Percentiles rank a stretch among this genome's conserved stretches.
Conservation (phyloP, 2,797 vertebrate genomes). For the Danio choprae region DNA sequence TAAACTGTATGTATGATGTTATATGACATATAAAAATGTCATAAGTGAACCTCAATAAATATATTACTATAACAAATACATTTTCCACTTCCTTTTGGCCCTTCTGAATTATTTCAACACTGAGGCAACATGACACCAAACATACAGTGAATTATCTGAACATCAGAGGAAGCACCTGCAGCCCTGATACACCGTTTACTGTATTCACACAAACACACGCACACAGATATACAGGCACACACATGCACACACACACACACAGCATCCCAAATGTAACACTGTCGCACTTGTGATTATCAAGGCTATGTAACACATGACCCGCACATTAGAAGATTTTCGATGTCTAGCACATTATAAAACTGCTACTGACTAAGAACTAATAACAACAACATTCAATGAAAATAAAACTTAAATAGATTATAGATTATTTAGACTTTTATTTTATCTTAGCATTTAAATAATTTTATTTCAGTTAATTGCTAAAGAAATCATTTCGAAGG, state of each 20-base stretch:
- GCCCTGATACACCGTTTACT: constrained; percentile 23
- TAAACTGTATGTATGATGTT: no score
- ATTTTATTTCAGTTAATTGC: no score
- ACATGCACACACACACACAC: neutral
- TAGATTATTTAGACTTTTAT: no score
- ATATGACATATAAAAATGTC: no score
- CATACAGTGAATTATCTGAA: constrained; percentile 31
- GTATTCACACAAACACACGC: neutral
- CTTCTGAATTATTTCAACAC: neutral
- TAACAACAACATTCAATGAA: neutral
- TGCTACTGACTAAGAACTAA: neutral
- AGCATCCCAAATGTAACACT: neutral
- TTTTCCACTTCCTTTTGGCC: neutral
- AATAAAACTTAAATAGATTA: neutral
- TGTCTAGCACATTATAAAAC: neutral
- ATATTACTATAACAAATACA: no score
- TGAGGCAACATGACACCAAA: neutral
- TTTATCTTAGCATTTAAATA: no score
- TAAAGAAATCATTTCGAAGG: no score
- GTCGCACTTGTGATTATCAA: neutral
- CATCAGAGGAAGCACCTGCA: constrained; percentile 46
- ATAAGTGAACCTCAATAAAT: no score
- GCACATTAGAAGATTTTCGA: neutral
- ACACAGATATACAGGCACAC: neutral
- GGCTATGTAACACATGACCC: neutral